Conservation (phyloP, 1,140 invertebrate genomes). For the Ephestia elutella region DNA sequence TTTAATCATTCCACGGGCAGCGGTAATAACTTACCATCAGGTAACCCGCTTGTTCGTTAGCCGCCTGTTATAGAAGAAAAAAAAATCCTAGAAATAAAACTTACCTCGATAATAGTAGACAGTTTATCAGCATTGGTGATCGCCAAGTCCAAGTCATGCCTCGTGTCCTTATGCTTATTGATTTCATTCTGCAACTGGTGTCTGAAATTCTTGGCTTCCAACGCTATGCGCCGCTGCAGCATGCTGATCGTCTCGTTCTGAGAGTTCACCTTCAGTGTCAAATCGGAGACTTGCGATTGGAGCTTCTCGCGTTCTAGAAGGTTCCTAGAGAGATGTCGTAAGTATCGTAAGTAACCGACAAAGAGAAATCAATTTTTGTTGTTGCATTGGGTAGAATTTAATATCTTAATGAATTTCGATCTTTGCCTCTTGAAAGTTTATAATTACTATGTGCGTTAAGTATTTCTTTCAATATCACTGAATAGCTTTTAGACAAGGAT, state of each 20-base stretch:
- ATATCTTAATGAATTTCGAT: no score
- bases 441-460: no score
- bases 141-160: slow-evolving; percentile 79
- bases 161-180: slow-evolving; percentile 80
- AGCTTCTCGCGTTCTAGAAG: slow-evolving; percentile 83
- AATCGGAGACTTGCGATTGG: slow-evolving; percentile 76
- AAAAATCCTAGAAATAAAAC: no score
- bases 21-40: no score
- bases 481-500: no score
- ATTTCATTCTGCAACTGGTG: slow-evolving; percentile 81
- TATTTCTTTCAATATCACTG: no score
- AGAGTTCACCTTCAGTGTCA: slow-evolving; percentile 78
- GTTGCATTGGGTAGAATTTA: no score
- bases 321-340: slow-evolving; percentile 62
- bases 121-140: slow-evolving; percentile 77
- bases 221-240: slow-evolving; percentile 78
- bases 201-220: slow-evolving; percentile 83
- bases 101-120: slow-evolving; percentile 74
- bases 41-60: no score
- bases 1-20: no score
- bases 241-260: slow-evolving; percentile 81
- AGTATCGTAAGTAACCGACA: neutral
- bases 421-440: no score
- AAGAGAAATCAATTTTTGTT: neutral
- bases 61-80: no score